Conservation (phyloP, 2,888 invertebrate species). For the Drosophila paramelanica region DNA sequence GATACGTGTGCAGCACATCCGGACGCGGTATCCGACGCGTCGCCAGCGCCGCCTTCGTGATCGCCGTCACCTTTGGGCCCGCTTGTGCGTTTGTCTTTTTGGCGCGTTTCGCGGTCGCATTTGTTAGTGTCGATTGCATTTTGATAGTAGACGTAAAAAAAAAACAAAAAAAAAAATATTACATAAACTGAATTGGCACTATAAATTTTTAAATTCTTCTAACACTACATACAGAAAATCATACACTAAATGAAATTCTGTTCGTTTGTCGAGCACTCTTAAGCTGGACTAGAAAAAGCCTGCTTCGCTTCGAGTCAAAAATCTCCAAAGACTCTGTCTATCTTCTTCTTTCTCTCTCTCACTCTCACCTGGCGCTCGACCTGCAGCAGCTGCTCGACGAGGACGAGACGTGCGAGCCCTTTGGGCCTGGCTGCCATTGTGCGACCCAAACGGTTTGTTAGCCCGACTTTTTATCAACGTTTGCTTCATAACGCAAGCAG, state of each 20-base stretch:
- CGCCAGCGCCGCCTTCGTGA: slow-evolving; percentile 1
- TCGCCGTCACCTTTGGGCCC: slow-evolving; percentile 4
- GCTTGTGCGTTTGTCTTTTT: slow-evolving; percentile 43
- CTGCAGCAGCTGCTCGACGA: slow-evolving; percentile 70
- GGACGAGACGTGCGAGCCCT: slow-evolving; percentile 63
- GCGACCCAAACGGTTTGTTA: slow-evolving; percentile 46
- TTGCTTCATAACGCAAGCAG: background rate
- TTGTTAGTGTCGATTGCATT: slow-evolving; percentile 47
- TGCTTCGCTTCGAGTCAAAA: slow-evolving; percentile 37
- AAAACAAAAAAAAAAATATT: background rate
- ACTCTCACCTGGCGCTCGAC: slow-evolving; percentile 61
- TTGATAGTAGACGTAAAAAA: slow-evolving; percentile 1
- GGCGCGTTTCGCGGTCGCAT: slow-evolving; percentile 52
- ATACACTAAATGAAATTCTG: background rate
- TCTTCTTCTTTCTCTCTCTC: too few relatives aligned
- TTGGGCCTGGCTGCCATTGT: slow-evolving; percentile 69
- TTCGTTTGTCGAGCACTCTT: too few relatives aligned
- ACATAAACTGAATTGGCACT: slow-evolving; percentile 8
- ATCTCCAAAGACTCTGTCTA: slow-evolving; percentile 8
- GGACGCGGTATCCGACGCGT: slow-evolving; percentile 72
- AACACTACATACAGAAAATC: slow-evolving; percentile 18
- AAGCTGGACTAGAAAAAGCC: slow-evolving; percentile 30
- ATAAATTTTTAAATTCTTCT: slow-evolving; percentile 31
- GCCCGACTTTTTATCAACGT: slow-evolving; percentile 61
- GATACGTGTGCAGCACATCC: slow-evolving; percentile 78